These are phyloP conservation scores for Apogon hyalosoma DNA, from an alignment of 2,797 vertebrate species.

Conservation along the genomic window DNA sequence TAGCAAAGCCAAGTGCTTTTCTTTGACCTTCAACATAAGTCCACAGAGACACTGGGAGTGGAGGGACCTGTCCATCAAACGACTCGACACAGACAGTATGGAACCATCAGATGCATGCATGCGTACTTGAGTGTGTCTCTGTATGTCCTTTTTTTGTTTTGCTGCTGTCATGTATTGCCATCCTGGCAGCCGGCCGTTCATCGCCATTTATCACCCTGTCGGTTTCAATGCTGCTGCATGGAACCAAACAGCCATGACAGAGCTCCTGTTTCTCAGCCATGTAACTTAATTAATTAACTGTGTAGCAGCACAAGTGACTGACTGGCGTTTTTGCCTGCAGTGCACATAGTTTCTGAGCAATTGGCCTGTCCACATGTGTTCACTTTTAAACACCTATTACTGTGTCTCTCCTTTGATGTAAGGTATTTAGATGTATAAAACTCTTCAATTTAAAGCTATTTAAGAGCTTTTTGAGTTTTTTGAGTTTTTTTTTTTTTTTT, in stretches of 20 bases:
- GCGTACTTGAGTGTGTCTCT: neutral
- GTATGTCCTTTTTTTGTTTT: slow-evolving; percentile 11
- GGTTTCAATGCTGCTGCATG: slow-evolving; percentile 44
- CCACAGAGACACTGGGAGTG: slow-evolving; percentile 47
- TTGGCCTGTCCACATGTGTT: neutral
- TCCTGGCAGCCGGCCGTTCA: slow-evolving; percentile 38
- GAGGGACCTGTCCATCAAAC: slow-evolving; percentile 52
- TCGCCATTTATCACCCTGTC: slow-evolving; percentile 63
- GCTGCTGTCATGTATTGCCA: slow-evolving; percentile 17
- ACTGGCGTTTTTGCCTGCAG: slow-evolving; percentile 78
- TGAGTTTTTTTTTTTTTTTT: no score
- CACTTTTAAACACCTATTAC: neutral
- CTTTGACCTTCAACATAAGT: slow-evolving; percentile 64
- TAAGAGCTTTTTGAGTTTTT: no score
- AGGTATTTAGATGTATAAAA: no score
- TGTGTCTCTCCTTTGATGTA: no score
- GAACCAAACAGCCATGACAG: slow-evolving; percentile 58
- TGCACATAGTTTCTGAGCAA: slow-evolving; percentile 15
- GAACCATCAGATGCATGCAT: neutral
- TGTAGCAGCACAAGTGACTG: slow-evolving; percentile 59
- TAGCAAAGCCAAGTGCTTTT: slow-evolving; percentile 44
- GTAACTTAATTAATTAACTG: slow-evolving; percentile 76
- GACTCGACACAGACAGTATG: slow-evolving; percentile 23
- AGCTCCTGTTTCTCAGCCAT: slow-evolving; percentile 55
- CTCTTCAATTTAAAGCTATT: no score